phyloP scores from a whole-genome alignment of 2,797 vertebrate genomes.

The Epinephelus coioides region DNA sequence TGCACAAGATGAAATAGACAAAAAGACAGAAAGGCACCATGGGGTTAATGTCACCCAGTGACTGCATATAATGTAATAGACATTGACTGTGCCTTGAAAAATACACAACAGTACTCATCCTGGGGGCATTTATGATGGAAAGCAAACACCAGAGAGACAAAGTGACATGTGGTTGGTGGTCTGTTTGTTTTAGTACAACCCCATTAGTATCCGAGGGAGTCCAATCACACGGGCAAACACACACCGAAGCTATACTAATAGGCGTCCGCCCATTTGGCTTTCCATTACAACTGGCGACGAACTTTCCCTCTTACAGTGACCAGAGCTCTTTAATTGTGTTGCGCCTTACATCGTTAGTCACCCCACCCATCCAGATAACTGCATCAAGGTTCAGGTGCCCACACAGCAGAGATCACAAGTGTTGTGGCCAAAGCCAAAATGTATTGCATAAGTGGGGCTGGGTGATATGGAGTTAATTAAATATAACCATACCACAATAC shows the following conservation, averaged over 20 bases:
- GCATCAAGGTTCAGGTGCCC: constrained; percentile 17
- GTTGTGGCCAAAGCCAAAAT: not conserved
- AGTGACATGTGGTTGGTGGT: constrained; percentile 41
- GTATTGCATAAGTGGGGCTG: not conserved
- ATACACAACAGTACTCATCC: constrained; percentile 15
- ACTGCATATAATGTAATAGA: not conserved
- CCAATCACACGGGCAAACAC: not conserved
- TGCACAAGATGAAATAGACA: constrained; percentile 6
- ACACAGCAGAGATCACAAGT: constrained; percentile 27
- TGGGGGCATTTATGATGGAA: constrained; percentile 25
- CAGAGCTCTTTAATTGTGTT: constrained; percentile 69
- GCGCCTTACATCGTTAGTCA: constrained; percentile 43
- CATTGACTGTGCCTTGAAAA: not conserved
- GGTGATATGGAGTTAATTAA: too few relatives aligned
- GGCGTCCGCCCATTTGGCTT: not conserved
- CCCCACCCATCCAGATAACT: constrained; percentile 56
- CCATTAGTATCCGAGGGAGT: constrained; percentile 67
- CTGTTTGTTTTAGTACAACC: constrained; percentile 54
- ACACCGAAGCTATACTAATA: not conserved
- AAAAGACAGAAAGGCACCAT: not conserved
- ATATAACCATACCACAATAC: too few relatives aligned
- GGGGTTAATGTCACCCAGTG: not conserved
- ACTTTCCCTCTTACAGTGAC: constrained; percentile 42
- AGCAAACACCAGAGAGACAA: constrained; percentile 56
- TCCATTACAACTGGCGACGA: constrained; percentile 19